Evolutionary conservation across 2,888 invertebrate genomes (phyloP).

Genomic region (Alsophila aescularia): DNA sequence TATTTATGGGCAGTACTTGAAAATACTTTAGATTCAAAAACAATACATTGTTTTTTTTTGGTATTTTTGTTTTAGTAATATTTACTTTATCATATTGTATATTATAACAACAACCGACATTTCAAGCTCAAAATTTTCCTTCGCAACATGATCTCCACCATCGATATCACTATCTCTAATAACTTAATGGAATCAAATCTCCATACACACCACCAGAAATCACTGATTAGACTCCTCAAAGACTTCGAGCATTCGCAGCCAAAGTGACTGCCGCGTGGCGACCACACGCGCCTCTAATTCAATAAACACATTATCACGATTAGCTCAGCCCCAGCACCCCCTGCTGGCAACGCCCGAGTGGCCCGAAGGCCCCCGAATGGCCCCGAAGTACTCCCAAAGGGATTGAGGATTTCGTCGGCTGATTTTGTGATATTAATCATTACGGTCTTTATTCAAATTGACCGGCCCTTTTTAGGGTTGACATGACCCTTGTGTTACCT

Average conservation of each 20-base stretch:
- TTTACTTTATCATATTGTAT: too few relatives aligned
- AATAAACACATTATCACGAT: conserved; percentile 85
- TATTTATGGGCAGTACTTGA: too few relatives aligned
- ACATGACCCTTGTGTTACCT: conserved; percentile 35
- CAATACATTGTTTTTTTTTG: too few relatives aligned
- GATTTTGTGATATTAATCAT: conserved; percentile 72
- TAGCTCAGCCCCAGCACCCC: conserved; percentile 65
- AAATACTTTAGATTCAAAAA: too few relatives aligned
- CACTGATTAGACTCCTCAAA: conserved; percentile 45
- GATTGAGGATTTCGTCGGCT: conserved; percentile 68
- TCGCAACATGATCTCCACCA: neutral
- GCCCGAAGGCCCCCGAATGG: conserved; percentile 53
- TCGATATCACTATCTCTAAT: conserved; percentile 15
- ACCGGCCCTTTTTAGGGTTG: conserved; percentile 41
- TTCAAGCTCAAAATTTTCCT: too few relatives aligned
- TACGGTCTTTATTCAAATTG: conserved; percentile 70
- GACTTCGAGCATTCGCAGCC: conserved; percentile 31
- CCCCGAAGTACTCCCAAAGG: conserved; percentile 37
- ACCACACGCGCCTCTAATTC: conserved; percentile 82
- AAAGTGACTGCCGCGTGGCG: conserved; percentile 61
- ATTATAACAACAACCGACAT: too few relatives aligned
- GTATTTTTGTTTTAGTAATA: too few relatives aligned
- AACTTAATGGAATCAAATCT: conserved; percentile 33
- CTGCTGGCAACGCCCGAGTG: conserved; percentile 55
- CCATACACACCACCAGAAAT: conserved; percentile 34